These are phyloP conservation scores for Hecatera dysodea DNA, from an alignment of 2,888 invertebrate genomes.

Conservation along the genomic window DNA sequence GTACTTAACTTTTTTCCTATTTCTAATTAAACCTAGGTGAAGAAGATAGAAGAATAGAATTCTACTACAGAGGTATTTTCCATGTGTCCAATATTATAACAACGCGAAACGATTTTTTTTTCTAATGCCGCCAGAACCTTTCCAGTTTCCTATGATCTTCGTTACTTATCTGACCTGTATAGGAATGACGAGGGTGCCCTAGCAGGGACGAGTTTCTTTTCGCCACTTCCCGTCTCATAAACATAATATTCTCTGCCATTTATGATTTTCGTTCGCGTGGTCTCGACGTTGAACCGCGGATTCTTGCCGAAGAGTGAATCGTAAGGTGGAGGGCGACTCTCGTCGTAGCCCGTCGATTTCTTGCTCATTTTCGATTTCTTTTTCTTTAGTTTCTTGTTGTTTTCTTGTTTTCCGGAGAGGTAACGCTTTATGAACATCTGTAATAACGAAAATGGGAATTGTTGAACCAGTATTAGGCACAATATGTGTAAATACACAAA, in stretches of 20 bases:
- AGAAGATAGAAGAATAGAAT: not conserved
- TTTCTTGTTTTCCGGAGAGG: conserved; percentile 63
- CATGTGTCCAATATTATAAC: conserved; percentile 22
- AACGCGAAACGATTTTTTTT: not conserved
- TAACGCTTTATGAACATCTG: conserved; percentile 80
- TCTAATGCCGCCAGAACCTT: not conserved
- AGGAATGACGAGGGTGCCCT: conserved; percentile 94
- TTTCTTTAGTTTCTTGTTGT: conserved; percentile 46
- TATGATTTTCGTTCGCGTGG: conserved; percentile 90
- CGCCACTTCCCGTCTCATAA: conserved; percentile 91
- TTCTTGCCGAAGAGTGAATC: conserved; percentile 90
- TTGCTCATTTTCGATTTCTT: conserved; percentile 64
- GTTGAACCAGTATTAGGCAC: no score
- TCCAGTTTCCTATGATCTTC: not conserved
- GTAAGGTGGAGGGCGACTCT: conserved; percentile 92
- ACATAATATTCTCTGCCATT: conserved; percentile 95
- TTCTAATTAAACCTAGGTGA: no score
- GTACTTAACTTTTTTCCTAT: not conserved
- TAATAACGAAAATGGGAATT: conserved; percentile 47
- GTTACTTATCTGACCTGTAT: conserved; percentile 88
- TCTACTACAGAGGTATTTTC: conserved; percentile 38
- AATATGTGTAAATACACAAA: no score
- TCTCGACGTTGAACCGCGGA: conserved; percentile 73
- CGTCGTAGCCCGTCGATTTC: conserved; percentile 69
- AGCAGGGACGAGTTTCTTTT: conserved; percentile 93